phyloP scores from a whole-genome alignment of 1,140 invertebrate genomes.

The Carcinoscorpius rotundicauda region DNA sequence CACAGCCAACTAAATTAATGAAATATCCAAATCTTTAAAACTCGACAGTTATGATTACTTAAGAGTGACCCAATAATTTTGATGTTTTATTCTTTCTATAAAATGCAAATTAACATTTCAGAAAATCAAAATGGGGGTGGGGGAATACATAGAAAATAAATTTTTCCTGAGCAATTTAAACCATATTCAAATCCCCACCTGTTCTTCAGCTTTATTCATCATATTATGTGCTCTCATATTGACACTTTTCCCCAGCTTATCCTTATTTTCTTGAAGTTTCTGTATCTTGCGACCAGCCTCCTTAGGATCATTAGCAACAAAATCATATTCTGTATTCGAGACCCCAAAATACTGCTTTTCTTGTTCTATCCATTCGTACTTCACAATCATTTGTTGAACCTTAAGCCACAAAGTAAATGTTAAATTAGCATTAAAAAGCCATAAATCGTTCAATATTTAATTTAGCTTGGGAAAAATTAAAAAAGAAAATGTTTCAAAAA shows the following conservation, averaged over 20 bases:
- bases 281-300: conserved; percentile 43
- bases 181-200: conserved; percentile 8
- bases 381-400: conserved; percentile 40
- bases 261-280: conserved; percentile 52
- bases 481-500: too few relatives aligned
- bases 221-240: conserved; percentile 55
- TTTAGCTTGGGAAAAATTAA: too few relatives aligned
- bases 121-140: neutral
- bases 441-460: too few relatives aligned
- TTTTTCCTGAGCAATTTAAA: too few relatives aligned
- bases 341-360: conserved; percentile 69
- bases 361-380: conserved; percentile 62
- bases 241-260: conserved; percentile 60
- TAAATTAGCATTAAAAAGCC: too few relatives aligned
- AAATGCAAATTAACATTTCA: too few relatives aligned
- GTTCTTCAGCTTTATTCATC: conserved; percentile 23
- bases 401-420: conserved; percentile 20
- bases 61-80: too few relatives aligned
- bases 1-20: too few relatives aligned
- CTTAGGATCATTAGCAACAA: conserved; percentile 41
- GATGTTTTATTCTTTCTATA: too few relatives aligned
- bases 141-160: neutral
- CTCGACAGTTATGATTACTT: too few relatives aligned
- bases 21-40: too few relatives aligned
- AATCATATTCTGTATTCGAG: conserved; percentile 44